Evolutionary conservation across 2,113 vertebrate species (phyloP).

Genomic region (Heterotilapia buettikoferi): DNA sequence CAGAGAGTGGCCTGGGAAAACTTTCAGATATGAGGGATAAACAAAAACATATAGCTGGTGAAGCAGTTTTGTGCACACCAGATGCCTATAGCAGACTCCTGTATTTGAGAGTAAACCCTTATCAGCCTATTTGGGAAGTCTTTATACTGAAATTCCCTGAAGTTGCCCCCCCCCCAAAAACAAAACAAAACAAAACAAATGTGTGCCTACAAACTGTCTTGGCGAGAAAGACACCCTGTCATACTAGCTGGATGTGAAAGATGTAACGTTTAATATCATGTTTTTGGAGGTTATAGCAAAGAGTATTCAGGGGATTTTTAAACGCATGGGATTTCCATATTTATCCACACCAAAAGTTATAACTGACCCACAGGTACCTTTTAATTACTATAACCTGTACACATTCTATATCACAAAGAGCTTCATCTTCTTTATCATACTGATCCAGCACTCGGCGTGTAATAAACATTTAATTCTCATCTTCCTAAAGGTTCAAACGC

Average conservation of each 20-base stretch:
- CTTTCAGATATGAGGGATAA: background rate
- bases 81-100: background rate
- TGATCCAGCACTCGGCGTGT: background rate
- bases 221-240: background rate
- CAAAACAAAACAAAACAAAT: background rate
- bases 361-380: background rate
- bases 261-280: background rate
- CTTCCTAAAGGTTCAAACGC: background rate
- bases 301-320: background rate
- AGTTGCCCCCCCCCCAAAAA: background rate
- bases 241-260: background rate
- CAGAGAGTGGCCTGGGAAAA: background rate
- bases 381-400: background rate
- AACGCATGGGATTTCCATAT: background rate
- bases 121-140: background rate
- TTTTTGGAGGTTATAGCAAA: background rate
- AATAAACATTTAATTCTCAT: background rate
- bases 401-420: background rate
- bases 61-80: background rate
- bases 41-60: background rate
- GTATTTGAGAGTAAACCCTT: background rate
- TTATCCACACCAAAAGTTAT: background rate
- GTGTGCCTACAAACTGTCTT: background rate
- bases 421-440: background rate
- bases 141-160: background rate